Percentiles rank a stretch among this genome's conserved stretches.
These are phyloP conservation scores for Brachyptera putata DNA, from an alignment of 2,888 invertebrate species.

Conservation along the genomic window DNA sequence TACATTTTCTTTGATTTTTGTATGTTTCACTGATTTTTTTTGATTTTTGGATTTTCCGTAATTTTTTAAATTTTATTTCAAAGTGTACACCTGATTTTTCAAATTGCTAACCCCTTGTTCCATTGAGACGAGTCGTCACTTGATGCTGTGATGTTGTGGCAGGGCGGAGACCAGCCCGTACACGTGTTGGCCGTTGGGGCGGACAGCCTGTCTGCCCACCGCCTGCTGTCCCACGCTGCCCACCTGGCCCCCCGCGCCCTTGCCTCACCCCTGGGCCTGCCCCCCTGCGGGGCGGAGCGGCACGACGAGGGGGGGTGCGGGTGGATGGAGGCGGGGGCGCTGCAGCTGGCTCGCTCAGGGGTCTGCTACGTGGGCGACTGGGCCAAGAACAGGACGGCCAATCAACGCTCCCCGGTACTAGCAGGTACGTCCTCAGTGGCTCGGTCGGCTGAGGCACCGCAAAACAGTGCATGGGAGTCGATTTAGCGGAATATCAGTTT, in stretches of 20 bases:
- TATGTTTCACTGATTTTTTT: too few species aligned
- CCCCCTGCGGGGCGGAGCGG: slow-evolving; percentile 25
- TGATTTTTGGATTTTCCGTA: too few species aligned
- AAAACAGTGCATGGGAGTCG: too few species aligned
- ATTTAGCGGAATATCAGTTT: too few species aligned
- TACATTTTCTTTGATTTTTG: too few species aligned
- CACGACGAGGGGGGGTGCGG: slow-evolving; percentile 22
- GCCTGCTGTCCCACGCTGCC: slow-evolving; percentile 26
- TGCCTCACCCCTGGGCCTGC: slow-evolving; percentile 18
- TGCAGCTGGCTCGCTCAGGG: slow-evolving; percentile 43
- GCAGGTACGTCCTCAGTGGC: slow-evolving; percentile 10
- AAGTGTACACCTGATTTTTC: too few species aligned
- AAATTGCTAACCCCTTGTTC: too few species aligned
- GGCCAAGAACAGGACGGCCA: slow-evolving; percentile 35
- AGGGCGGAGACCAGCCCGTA: slow-evolving; percentile 30
- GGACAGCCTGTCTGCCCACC: slow-evolving; percentile 30
- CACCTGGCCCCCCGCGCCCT: slow-evolving; percentile 25
- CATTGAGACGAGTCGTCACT: too few species aligned
- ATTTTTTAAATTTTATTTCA: too few species aligned
- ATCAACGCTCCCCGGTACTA: slow-evolving; percentile 15
- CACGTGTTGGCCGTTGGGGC: slow-evolving; percentile 33
- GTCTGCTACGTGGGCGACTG: slow-evolving; percentile 46
- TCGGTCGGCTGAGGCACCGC: too few species aligned
- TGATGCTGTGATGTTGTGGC: too few species aligned
- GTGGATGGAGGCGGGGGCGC: slow-evolving; percentile 43